Percentiles rank a stretch among this genome's conserved stretches.
Conservation (phyloP, 2,888 invertebrate genomes). For the Erebia epiphron region DNA sequence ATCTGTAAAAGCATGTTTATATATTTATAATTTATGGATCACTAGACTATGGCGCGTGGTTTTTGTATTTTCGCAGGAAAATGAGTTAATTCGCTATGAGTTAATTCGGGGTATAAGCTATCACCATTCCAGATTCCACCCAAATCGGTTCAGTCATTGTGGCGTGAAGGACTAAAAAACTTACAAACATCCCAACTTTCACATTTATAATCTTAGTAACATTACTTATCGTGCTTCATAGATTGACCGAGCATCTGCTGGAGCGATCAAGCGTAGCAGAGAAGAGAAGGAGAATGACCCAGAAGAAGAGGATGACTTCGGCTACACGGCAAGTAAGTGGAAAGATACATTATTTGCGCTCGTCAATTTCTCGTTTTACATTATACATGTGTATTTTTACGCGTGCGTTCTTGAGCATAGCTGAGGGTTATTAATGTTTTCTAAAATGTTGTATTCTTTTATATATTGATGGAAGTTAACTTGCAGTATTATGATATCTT, state of each 20-base stretch:
- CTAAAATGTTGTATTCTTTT: not conserved
- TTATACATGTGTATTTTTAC: conserved; percentile 73
- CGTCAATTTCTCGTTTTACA: conserved; percentile 68
- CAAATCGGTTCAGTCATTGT: too few species aligned
- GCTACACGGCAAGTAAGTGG: conserved; percentile 95
- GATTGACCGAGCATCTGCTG: conserved; percentile 95
- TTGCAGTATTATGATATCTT: not conserved
- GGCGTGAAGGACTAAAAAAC: too few species aligned
- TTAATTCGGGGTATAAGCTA: too few species aligned
- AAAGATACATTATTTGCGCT: conserved; percentile 78
- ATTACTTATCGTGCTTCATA: conserved; percentile 56
- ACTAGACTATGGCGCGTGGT: too few species aligned
- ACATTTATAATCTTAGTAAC: too few species aligned
- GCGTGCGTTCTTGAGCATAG: conserved; percentile 68
- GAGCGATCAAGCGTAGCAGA: conserved; percentile 89
- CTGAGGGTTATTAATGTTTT: conserved; percentile 23
- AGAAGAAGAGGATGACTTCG: conserved; percentile 95
- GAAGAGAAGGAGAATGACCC: conserved; percentile 91
- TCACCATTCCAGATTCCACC: too few species aligned
- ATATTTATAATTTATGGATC: too few species aligned
- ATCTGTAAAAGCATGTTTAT: too few species aligned
- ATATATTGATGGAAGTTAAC: not conserved
- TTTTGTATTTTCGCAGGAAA: too few species aligned
- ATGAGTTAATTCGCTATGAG: too few species aligned
- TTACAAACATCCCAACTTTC: too few species aligned